Base-by-base conservation (phyloP, 2,888 invertebrate genomes). In the Anthrax anthrax region DNA sequence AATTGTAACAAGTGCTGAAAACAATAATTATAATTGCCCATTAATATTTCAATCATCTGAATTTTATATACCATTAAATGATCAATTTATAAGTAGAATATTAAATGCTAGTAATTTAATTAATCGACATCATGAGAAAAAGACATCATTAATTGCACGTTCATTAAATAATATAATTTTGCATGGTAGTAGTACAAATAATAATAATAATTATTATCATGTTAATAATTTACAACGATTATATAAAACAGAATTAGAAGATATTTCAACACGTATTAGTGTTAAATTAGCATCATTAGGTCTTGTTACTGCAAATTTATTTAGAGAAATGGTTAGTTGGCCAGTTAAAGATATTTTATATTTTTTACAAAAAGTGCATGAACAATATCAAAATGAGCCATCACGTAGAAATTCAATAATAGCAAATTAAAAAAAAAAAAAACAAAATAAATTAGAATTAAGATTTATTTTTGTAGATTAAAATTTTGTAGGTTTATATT, bases 221-320 rank as follows among this genome's bases (percentile, higher is more conserved):
- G 40, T n/a, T 17, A 34, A 42, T 13, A 17, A 27, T 12, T 23
- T 8, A 8, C 4, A 12, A 12, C 29, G 29, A 12, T 12, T 12
- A 32, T 32, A 12, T 32, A 9, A 32, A 32, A 32, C 1, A 12
- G 29, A 32, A 12, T 32, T 61, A 8, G 50, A 56, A 38, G 49
- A 52, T 2, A 47, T 53, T 13, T 52, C 55, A 3, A 60, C 60
- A 0, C 59, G 65, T 42, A 55, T 65, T 47, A 62, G 62, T 43
- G 62, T 67, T 14, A 61, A 60, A 48, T 51, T 65, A 42, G 64
- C 64, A 13, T 67, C 65, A 10, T 60, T 65, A n/a, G 65, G 64
- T 38, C 56, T 64, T 52, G 60, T 63, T 1, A 63, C 64, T 3
- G 57, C 57, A 14, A 66, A 61, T 52, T 57, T 67, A 32, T 52